A percentile compares a stretch with the other conserved stretches of the same genome.
phyloP scores from a whole-genome alignment of 1,140 invertebrate genomes.

The Paralvinella palmiformis region DNA sequence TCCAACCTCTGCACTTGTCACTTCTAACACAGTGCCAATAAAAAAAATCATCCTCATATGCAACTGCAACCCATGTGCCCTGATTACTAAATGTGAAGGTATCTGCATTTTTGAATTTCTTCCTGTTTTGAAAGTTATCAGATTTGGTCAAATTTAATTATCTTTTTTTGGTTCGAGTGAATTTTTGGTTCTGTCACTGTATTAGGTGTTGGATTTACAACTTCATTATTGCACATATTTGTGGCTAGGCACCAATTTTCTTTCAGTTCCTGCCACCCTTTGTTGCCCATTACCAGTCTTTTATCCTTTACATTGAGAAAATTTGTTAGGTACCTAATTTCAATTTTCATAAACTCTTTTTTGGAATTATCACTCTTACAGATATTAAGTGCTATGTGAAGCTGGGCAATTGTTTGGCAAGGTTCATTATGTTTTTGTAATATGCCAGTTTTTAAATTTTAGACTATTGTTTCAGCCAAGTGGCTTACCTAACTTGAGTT shows the following conservation, averaged over 20 bases:
- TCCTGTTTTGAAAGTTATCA: background rate
- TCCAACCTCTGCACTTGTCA: slow-evolving; percentile 3
- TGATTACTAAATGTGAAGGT: background rate
- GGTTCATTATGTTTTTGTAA: slow-evolving; percentile 4
- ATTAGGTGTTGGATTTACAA: background rate
- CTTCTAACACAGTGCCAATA: slow-evolving; percentile 2
- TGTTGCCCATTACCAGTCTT: slow-evolving; percentile 11
- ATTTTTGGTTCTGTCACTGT: slow-evolving; percentile 2
- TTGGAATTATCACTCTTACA: too few species aligned
- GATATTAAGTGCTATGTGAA: background rate
- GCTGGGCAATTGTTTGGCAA: background rate
- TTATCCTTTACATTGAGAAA: slow-evolving; percentile 6
- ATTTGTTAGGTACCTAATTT: slow-evolving; percentile 4
- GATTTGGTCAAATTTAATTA: background rate
- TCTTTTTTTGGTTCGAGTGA: too few species aligned
- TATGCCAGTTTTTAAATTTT: background rate
- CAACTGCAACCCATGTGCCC: slow-evolving; percentile 10
- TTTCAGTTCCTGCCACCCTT: background rate
- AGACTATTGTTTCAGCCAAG: slow-evolving; percentile 1
- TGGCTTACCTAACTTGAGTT: background rate
- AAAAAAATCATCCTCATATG: slow-evolving; percentile 11
- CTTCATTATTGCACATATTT: background rate
- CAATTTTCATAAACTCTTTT: too few species aligned
- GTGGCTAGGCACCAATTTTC: background rate
- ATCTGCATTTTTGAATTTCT: background rate